A percentile compares a stretch with the other conserved stretches of the same genome.
Conservation (phyloP, 2,797 vertebrate species). For the Enteromius viviparus region DNA sequence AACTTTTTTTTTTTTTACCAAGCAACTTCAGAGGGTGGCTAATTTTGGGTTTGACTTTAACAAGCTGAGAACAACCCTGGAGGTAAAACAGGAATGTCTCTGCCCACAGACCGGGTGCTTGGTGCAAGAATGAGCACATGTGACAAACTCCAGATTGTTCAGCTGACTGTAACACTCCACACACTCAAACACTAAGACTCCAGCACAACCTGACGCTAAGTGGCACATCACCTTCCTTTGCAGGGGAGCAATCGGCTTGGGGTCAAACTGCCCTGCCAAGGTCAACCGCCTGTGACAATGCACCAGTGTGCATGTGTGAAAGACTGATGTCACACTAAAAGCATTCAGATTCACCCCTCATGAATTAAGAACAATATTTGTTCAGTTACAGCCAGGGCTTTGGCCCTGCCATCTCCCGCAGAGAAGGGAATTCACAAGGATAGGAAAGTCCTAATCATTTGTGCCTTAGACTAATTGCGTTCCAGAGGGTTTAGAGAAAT, state of each 20-base stretch:
- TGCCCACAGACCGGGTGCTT: constrained; percentile 70
- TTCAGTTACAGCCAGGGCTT: constrained; percentile 71
- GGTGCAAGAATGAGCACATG: constrained; percentile 78
- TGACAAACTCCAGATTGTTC: constrained; percentile 77
- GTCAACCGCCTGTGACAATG: constrained; percentile 70
- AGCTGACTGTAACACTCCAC: constrained; percentile 66
- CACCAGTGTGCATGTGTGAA: constrained; percentile 73
- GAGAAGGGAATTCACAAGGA: constrained; percentile 63
- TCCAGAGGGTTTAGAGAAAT: constrained; percentile 55
- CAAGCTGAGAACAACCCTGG: constrained; percentile 63
- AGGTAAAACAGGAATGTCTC: constrained; percentile 56
- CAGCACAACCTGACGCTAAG: constrained; percentile 61
- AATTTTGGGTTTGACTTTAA: constrained; percentile 55
- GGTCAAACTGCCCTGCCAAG: constrained; percentile 57
- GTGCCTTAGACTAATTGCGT: constrained; percentile 39
- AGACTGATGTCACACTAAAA: constrained; percentile 78
- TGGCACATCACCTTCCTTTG: constrained; percentile 61
- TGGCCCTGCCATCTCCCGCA: constrained; percentile 59
- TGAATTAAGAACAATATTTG: constrained; percentile 81
- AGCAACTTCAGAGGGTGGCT: constrained; percentile 19
- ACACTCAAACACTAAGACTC: constrained; percentile 63
- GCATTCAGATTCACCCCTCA: constrained; percentile 75
- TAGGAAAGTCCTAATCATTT: constrained; percentile 51
- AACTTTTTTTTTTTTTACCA: not conserved
- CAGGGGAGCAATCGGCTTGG: constrained; percentile 46